Percentiles rank a stretch among this genome's conserved stretches.
Evolutionary conservation across 92 coral and sea anemone species (phyloP).

Genomic region (Zoanthus sansibaricus): DNA sequence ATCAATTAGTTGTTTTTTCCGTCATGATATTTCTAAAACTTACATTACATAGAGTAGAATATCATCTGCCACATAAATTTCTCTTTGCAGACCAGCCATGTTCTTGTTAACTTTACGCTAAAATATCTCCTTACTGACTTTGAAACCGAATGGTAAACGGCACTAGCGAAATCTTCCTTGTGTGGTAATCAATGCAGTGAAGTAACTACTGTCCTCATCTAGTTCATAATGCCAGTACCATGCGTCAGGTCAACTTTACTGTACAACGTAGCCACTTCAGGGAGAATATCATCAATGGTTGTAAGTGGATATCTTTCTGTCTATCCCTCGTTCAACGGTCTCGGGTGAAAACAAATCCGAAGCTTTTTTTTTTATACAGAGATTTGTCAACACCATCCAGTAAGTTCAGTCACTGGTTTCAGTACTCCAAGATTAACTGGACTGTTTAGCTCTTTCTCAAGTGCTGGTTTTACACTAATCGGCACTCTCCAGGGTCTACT

Average conservation of each 20-base stretch:
- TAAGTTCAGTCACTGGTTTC: neutral
- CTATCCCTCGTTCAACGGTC: constrained; percentile 22
- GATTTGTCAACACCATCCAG: neutral
- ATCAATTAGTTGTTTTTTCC: no score
- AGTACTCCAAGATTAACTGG: neutral
- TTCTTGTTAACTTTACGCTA: no score
- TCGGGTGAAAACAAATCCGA: constrained; percentile 13
- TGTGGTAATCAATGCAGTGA: neutral
- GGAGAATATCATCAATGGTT: constrained; percentile 22
- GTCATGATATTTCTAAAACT: no score
- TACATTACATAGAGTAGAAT: no score
- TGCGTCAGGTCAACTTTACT: constrained; percentile 12
- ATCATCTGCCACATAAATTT: no score
- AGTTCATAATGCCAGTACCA: neutral
- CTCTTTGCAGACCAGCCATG: no score
- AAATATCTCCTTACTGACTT: no score
- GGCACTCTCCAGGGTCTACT: neutral
- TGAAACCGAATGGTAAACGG: no score
- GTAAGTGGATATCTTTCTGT: constrained; percentile 54
- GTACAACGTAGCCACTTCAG: constrained; percentile 8
- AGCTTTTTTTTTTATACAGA: neutral
- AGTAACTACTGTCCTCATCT: neutral
- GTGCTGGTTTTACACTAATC: neutral
- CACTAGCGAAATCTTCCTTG: no score
- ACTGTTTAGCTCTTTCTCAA: neutral